phyloP scores from a whole-genome alignment of 92 coral and sea anemone species.

The Phenganax stokvisi region DNA sequence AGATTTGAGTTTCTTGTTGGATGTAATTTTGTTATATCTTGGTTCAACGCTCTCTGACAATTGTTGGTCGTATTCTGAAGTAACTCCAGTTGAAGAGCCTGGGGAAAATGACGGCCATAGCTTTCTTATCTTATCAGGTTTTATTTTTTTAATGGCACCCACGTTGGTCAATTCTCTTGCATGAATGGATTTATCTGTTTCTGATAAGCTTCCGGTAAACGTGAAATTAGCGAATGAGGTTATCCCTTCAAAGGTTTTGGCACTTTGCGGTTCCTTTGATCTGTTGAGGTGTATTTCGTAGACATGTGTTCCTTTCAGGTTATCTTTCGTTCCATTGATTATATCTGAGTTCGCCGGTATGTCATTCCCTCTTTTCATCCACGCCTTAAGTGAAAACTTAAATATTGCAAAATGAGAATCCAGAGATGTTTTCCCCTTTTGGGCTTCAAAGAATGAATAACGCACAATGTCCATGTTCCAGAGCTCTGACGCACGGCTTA shows the following conservation, averaged over 20 bases:
- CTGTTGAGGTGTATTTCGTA: conserved; percentile 39
- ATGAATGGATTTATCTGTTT: neutral
- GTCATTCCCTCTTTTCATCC: conserved; percentile 28
- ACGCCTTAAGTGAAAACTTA: conserved; percentile 27
- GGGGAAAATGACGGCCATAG: conserved; percentile 38
- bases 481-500: conserved; percentile 6
- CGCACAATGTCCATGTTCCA: conserved; percentile 17
- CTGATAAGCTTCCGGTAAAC: neutral
- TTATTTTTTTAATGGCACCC: neutral
- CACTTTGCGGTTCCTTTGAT: conserved; percentile 30
- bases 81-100: conserved; percentile 37
- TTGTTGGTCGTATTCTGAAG: conserved; percentile 42
- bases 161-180: conserved; percentile 28
- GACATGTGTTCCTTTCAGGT: conserved; percentile 40
- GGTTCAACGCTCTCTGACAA: conserved; percentile 33
- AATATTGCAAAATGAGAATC: conserved; percentile 46
- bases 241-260: conserved; percentile 32
- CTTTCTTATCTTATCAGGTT: neutral
- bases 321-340: conserved; percentile 32
- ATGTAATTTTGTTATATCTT: conserved; percentile 12
- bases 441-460: conserved; percentile 37
- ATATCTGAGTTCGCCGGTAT: conserved; percentile 11
- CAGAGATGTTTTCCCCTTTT: conserved; percentile 37
- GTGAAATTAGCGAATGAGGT: conserved; percentile 22
- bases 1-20: neutral